Conservation (phyloP, 2,797 vertebrate species). For the Gadopsis bispinosus region DNA sequence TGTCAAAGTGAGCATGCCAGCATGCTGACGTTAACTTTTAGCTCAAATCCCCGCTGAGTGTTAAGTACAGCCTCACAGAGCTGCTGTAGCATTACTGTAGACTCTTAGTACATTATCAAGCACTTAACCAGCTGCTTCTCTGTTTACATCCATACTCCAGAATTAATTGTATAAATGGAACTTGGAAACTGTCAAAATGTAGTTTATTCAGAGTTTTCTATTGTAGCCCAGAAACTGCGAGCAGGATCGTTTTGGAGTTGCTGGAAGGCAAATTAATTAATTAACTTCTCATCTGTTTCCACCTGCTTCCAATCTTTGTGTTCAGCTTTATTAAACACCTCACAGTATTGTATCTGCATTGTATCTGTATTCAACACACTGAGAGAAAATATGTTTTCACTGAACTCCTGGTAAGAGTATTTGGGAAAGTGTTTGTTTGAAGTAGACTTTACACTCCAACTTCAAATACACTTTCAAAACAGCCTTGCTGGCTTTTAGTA, state of each 20-base stretch:
- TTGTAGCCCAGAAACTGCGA: background rate
- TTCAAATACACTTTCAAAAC: slow-evolving; percentile 23
- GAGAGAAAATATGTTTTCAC: background rate
- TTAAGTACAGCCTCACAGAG: background rate
- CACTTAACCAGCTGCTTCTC: background rate
- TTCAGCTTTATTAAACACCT: background rate
- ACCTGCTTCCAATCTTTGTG: background rate
- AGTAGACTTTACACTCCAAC: background rate
- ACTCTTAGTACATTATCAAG: no score
- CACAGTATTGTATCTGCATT: background rate
- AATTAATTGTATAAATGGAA: background rate
- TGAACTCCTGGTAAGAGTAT: background rate
- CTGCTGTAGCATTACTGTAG: background rate
- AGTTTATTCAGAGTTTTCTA: background rate
- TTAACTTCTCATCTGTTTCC: background rate
- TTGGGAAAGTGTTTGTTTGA: background rate
- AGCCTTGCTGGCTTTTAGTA: background rate
- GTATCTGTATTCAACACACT: background rate
- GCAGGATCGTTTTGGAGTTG: background rate
- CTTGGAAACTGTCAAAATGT: background rate
- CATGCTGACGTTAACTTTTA: background rate
- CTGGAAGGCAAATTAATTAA: background rate
- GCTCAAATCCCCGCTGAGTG: background rate
- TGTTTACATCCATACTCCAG: no score
- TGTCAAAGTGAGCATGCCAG: background rate